phyloP scores from a whole-genome alignment of 2,888 invertebrate species.

The Dynastes tityus region DNA sequence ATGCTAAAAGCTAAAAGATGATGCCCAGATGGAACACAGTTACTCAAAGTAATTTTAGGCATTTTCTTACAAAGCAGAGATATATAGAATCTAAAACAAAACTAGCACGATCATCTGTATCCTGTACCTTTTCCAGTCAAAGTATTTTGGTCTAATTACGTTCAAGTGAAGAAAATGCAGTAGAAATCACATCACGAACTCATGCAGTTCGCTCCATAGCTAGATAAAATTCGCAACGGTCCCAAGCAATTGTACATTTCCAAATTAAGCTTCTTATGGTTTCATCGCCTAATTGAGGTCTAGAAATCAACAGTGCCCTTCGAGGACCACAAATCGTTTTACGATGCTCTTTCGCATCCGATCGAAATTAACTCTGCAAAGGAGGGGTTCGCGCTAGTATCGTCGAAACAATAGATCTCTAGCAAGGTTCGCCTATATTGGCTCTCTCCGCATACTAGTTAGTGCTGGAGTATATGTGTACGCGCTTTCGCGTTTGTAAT shows the following conservation, averaged over 20 bases:
- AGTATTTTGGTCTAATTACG: too few relatives aligned
- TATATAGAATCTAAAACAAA: too few relatives aligned
- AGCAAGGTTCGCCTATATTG: conserved; percentile 61
- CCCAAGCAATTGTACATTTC: background rate
- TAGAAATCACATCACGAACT: too few relatives aligned
- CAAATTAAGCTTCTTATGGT: background rate
- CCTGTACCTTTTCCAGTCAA: too few relatives aligned
- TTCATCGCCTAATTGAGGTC: conserved; percentile 22
- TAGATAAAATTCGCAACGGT: background rate
- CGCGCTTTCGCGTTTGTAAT: conserved; percentile 58
- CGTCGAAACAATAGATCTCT: conserved; percentile 62
- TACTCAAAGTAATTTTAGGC: too few relatives aligned
- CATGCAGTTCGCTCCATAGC: background rate
- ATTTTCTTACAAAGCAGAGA: too few relatives aligned
- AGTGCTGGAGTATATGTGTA: conserved; percentile 10
- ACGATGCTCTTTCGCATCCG: conserved; percentile 29
- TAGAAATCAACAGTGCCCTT: conserved; percentile 32
- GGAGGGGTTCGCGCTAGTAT: conserved; percentile 55
- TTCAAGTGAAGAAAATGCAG: too few relatives aligned
- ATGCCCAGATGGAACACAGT: too few relatives aligned
- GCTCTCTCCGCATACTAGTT: background rate
- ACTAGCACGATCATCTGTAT: too few relatives aligned
- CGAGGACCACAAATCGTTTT: conserved; percentile 48
- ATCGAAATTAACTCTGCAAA: conserved; percentile 48
- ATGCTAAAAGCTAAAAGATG: too few relatives aligned